Evolutionary conservation across 2,888 invertebrate genomes (phyloP).

Genomic region (Pemphredon lugubris): DNA sequence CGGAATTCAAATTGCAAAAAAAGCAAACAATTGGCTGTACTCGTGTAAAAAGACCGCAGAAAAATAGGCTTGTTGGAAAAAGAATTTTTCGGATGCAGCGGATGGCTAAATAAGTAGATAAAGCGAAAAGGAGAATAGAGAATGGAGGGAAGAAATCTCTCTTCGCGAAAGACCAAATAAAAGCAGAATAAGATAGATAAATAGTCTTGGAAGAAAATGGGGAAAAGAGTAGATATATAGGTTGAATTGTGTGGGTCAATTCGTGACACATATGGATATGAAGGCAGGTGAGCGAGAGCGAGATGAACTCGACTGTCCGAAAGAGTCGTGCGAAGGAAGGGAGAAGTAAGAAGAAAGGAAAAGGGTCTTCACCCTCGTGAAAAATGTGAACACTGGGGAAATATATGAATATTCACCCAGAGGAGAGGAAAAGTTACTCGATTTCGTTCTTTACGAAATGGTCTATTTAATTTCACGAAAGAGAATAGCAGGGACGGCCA

Average conservation of each 20-base stretch:
- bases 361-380: not conserved
- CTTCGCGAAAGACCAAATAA: too few relatives aligned
- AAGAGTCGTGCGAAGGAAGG: not conserved
- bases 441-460: slow-evolving; percentile 2
- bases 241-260: not conserved
- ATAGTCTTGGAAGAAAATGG: too few relatives aligned
- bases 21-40: too few relatives aligned
- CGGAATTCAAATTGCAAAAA: too few relatives aligned
- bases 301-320: not conserved
- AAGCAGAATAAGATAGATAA: too few relatives aligned
- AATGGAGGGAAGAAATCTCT: too few relatives aligned
- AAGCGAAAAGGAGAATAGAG: too few relatives aligned
- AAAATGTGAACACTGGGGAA: slow-evolving; percentile 4
- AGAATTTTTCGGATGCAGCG: too few relatives aligned
- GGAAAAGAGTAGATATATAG: not conserved
- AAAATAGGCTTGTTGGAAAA: too few relatives aligned
- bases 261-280: slow-evolving; percentile 9
- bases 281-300: slow-evolving; percentile 5
- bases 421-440: slow-evolving; percentile 30
- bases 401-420: slow-evolving; percentile 29
- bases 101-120: too few relatives aligned
- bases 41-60: too few relatives aligned
- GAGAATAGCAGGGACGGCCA: too few relatives aligned
- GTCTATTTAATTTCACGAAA: slow-evolving; percentile 16
- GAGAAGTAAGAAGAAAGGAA: not conserved